Evolutionary conservation across 2,113 vertebrate species (phyloP).

Genomic region (Gymnarchus niloticus): DNA sequence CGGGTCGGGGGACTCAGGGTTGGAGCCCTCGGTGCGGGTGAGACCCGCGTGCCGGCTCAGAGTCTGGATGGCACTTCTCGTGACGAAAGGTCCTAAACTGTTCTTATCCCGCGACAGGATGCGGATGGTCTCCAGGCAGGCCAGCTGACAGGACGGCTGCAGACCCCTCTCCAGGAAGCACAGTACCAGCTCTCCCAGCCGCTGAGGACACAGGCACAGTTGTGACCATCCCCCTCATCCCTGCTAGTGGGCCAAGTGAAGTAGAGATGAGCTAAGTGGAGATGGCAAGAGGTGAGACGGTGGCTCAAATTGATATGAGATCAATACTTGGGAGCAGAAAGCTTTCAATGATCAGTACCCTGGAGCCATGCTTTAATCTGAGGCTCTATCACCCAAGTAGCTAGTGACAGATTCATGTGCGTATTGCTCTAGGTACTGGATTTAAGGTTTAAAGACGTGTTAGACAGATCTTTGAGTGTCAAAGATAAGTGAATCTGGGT

Average conservation of each 20-base stretch:
- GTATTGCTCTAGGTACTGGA: background rate
- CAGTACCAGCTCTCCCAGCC: slow-evolving; percentile 73
- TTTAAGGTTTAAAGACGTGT: background rate
- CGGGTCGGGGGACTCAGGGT: slow-evolving; percentile 63
- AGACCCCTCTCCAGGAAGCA: slow-evolving; percentile 70
- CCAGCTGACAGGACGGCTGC: slow-evolving; percentile 74
- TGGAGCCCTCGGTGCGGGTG: slow-evolving; percentile 35
- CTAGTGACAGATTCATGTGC: background rate
- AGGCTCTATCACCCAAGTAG: background rate
- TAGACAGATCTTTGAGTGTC: background rate
- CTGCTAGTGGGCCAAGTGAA: background rate
- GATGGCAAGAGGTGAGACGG: background rate
- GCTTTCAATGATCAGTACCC: background rate
- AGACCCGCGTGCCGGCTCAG: slow-evolving; percentile 69
- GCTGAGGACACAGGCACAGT: slow-evolving; percentile 49
- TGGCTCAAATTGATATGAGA: background rate
- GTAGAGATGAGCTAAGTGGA: background rate
- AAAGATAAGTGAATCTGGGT: background rate
- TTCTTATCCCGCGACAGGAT: slow-evolving; percentile 81
- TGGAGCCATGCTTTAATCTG: background rate
- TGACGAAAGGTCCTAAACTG: slow-evolving; percentile 71
- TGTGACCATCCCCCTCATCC: background rate
- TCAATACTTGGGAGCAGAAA: background rate
- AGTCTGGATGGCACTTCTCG: slow-evolving; percentile 63
- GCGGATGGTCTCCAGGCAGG: slow-evolving; percentile 81